Evolutionary conservation across 2,797 vertebrate species (phyloP).

Genomic region (Gallinago nigripennis): DNA sequence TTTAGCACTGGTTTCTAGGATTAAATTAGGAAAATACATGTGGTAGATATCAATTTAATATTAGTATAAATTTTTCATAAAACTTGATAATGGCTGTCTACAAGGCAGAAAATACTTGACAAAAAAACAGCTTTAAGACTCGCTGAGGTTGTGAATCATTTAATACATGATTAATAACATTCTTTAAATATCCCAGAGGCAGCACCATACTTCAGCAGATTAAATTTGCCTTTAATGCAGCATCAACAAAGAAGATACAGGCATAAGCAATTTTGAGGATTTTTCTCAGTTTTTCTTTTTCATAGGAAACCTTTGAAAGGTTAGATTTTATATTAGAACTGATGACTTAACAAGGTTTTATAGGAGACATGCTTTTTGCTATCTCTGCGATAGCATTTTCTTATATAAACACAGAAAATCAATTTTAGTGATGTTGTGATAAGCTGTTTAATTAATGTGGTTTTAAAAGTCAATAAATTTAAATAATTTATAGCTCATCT

Average conservation of each 20-base stretch:
- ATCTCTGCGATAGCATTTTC: constrained; percentile 17
- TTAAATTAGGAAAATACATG: not conserved
- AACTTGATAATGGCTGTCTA: not conserved
- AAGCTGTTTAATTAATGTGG: constrained; percentile 58
- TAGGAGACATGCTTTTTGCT: constrained; percentile 12
- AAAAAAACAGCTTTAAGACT: not conserved
- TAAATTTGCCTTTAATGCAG: constrained; percentile 61
- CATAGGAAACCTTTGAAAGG: constrained; percentile 44
- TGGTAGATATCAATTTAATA: not conserved
- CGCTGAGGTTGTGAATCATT: constrained; percentile 55
- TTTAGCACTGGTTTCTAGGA: not conserved
- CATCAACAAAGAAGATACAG: constrained; percentile 44
- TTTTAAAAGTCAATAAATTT: constrained; percentile 46
- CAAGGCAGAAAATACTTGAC: too few species aligned
- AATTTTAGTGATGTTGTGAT: constrained; percentile 57
- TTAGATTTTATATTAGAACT: constrained; percentile 61
- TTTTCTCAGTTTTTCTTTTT: not conserved
- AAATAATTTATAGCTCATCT: constrained; percentile 55
- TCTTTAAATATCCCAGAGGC: constrained; percentile 28
- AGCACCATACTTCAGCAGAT: constrained; percentile 38
- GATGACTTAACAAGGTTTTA: constrained; percentile 63
- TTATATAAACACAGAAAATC: constrained; percentile 47
- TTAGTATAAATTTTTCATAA: constrained; percentile 13
- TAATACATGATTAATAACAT: constrained; percentile 69
- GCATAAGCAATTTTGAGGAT: constrained; percentile 50